Evolutionary conservation across 2,113 vertebrate genomes (phyloP).

Genomic region (Rhodinocichla rosea): DNA sequence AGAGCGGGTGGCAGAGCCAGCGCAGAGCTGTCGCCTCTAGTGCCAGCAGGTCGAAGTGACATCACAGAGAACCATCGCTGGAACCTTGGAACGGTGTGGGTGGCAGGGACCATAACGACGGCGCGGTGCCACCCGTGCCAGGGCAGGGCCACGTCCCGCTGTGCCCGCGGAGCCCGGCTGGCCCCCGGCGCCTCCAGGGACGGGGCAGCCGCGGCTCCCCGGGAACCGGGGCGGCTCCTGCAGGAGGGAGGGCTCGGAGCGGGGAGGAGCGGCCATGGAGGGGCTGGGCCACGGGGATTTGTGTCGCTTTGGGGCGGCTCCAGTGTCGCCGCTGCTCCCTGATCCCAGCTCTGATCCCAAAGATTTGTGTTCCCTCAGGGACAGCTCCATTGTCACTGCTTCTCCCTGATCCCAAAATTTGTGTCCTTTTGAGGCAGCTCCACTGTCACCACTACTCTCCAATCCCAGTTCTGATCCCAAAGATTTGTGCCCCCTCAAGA

Average conservation of each 20-base stretch:
- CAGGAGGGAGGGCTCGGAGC: background rate
- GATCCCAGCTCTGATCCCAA: too few species aligned
- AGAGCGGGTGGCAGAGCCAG: background rate
- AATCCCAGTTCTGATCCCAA: too few species aligned
- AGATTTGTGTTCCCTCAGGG: too few species aligned
- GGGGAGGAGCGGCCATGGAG: background rate
- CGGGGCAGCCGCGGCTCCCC: background rate
- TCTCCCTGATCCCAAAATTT: background rate
- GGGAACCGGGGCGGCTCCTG: background rate
- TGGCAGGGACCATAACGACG: background rate
- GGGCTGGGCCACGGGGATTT: background rate
- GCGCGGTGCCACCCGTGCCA: background rate
- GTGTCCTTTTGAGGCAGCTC: background rate
- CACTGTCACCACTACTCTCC: fast-evolving
- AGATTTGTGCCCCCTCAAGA: too few species aligned
- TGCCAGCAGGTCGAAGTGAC: too few species aligned
- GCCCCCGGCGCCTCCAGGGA: background rate
- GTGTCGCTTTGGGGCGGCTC: too few species aligned
- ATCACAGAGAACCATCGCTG: background rate
- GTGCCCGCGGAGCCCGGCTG: too few species aligned
- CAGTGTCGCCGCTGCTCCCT: too few species aligned
- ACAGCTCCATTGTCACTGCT: too few species aligned
- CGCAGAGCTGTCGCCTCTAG: background rate
- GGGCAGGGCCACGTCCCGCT: background rate
- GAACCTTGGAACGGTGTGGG: background rate